These are phyloP conservation scores for Sphaerophoria rueppellii DNA, from an alignment of 2,888 invertebrate species.

Conservation along the genomic window DNA sequence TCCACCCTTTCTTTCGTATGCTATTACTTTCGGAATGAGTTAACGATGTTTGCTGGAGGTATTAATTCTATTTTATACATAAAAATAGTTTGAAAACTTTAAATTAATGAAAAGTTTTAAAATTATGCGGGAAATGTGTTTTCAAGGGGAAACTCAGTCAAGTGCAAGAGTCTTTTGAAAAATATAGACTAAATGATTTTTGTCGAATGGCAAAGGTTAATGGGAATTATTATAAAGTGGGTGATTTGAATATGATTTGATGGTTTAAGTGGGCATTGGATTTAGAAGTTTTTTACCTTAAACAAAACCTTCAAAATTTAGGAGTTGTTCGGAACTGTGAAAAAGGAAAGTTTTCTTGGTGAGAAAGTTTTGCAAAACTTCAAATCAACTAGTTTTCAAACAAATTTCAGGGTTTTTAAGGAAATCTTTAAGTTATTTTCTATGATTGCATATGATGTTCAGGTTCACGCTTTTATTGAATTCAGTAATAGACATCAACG, in stretches of 20 bases:
- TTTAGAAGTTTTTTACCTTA: no score
- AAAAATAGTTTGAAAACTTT: slow-evolving; percentile 60
- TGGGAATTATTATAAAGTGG: not conserved
- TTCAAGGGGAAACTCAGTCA: slow-evolving; percentile 1
- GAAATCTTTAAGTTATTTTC: no score
- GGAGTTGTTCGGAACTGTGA: no score
- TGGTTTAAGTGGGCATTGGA: not conserved
- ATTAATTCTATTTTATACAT: slow-evolving; percentile 38
- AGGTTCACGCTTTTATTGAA: no score
- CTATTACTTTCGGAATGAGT: not conserved
- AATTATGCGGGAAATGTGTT: slow-evolving; percentile 52
- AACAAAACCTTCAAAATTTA: no score
- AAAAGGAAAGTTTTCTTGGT: no score
- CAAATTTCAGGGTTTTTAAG: no score
- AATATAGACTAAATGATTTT: not conserved
- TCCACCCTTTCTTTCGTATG: not conserved
- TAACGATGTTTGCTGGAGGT: not conserved
- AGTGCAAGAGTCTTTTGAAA: not conserved
- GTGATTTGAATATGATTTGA: slow-evolving; percentile 11
- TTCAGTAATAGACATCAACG: no score
- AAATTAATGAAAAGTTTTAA: slow-evolving; percentile 62
- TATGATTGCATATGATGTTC: no score
- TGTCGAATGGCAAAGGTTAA: not conserved
- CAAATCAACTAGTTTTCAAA: no score
- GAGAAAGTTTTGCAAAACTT: no score